Evolutionary conservation across 2,113 vertebrate genomes (phyloP).

Genomic region (Pagrus major): DNA sequence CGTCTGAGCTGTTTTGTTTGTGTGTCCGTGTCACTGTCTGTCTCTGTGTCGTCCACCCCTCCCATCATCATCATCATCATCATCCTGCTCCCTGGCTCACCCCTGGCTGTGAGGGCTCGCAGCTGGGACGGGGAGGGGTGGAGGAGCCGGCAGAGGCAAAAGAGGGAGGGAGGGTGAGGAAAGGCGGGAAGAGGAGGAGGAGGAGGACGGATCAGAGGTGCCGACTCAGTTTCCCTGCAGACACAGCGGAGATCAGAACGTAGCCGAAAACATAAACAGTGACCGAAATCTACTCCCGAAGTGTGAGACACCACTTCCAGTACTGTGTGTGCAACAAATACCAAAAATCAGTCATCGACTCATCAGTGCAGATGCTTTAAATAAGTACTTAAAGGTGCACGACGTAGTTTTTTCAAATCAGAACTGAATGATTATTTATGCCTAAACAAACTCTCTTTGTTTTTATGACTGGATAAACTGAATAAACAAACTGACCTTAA

Average conservation of each 20-base stretch:
- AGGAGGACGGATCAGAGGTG: conserved; percentile 43
- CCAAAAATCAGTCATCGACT: conserved; percentile 20
- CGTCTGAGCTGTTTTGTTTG: conserved; percentile 9
- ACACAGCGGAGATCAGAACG: conserved; percentile 37
- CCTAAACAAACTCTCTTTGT: no score
- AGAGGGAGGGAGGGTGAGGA: conserved; percentile 32
- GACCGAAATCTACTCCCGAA: neutral
- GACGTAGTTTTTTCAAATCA: no score
- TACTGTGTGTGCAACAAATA: neutral
- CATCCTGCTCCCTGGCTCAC: conserved; percentile 56
- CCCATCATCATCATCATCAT: conserved; percentile 14
- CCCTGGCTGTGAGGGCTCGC: conserved; percentile 57
- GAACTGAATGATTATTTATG: no score
- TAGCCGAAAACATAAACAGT: conserved; percentile 39
- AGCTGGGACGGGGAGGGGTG: conserved; percentile 70
- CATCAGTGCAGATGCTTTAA: conserved; percentile 35
- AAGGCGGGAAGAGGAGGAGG: conserved; percentile 24
- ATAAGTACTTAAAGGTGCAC: no score
- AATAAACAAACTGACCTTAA: no score
- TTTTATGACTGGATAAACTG: no score
- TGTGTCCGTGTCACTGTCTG: conserved; percentile 10
- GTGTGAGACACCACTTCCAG: neutral
- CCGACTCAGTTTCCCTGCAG: conserved; percentile 50
- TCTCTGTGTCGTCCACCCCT: conserved; percentile 8
- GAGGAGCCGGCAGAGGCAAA: conserved; percentile 39